Base-by-base conservation (phyloP, 2,797 vertebrate genomes). In the Busarellus nigricollis region DNA sequence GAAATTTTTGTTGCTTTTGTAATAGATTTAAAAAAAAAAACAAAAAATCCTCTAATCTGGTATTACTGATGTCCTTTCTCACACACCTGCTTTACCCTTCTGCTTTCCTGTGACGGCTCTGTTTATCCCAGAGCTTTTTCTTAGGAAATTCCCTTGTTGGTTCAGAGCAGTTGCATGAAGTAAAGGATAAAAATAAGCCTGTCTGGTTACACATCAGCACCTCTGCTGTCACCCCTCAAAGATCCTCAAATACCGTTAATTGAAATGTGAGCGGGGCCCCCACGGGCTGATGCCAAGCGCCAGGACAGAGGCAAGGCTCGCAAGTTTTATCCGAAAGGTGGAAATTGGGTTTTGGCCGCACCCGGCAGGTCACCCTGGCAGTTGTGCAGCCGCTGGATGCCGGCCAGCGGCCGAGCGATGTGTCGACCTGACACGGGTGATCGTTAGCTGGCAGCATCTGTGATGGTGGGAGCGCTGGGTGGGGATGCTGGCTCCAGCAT, bases 341-440 rank as follows among this genome's bases (percentile, higher is more conserved):
- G 69, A 28, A 37, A 11, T 24, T 9, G 42, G 44, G 15, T 63
- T 57, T 78, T 65, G 76, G 54, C 0, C 0, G 52, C 62, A 67
- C 42, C 52, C 9, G 3, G 8, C 2, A 29, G 54, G 54, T 59
- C 59, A 26, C 52, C 17, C 33, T 6, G 5, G 29, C 28, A 12
- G 14, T 2, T n/a, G 25, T 31, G 42, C 62, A 28, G 40, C 26
- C 5, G 42, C 45, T 63, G 66, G 33, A 18, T 42, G 29, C n/a
- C 10, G 15, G 16, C 50, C 16, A 9, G 35, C 2, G 5, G 50
- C 70, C 3, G 1, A 45, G 80, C 5, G 6, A 16, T 5, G 33
- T 47, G 45, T 52, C 44, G 5, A 0, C 47, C 16, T 31, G 73
- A 70, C 8, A 4, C 2, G 3, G 2, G 1, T 15, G n/a, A 7